Evolutionary conservation across 2,888 invertebrate genomes (phyloP).

Genomic region (Chelonus formosanus): DNA sequence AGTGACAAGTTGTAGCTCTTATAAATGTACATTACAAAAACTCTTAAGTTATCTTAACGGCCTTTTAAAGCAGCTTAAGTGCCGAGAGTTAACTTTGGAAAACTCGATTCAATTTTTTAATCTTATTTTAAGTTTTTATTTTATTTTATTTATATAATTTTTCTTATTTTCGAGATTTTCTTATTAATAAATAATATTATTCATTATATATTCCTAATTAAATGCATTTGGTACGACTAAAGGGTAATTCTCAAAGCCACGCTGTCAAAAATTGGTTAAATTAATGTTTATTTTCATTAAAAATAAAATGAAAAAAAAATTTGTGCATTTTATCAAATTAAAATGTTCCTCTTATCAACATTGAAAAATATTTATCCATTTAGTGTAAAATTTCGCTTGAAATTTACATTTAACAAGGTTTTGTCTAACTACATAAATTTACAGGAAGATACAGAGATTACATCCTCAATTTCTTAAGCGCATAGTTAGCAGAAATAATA

Average conservation of each 20-base stretch:
- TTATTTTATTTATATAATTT: slow-evolving; percentile 29
- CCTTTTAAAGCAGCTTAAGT: slow-evolving; percentile 60
- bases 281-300: slow-evolving; percentile 1
- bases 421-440: slow-evolving; percentile 47
- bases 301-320: background rate
- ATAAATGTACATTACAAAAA: slow-evolving; percentile 62
- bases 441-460: slow-evolving; percentile 57
- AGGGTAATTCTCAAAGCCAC: slow-evolving; percentile 47
- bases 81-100: slow-evolving; percentile 57
- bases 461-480: no score
- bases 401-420: slow-evolving; percentile 52
- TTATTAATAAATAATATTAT: slow-evolving; percentile 19
- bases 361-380: slow-evolving; percentile 60
- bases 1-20: slow-evolving; percentile 53
- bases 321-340: slow-evolving; percentile 33
- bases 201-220: slow-evolving; percentile 46
- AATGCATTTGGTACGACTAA: slow-evolving; percentile 64
- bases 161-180: slow-evolving; percentile 13
- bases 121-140: background rate
- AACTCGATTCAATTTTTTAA: slow-evolving; percentile 50
- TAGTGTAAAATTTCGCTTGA: slow-evolving; percentile 48
- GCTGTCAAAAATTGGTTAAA: slow-evolving; percentile 45
- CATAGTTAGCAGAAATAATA: no score
- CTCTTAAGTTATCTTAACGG: slow-evolving; percentile 58
- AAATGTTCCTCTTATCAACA: slow-evolving; percentile 1